A percentile compares a stretch with the other conserved stretches of the same genome.
phyloP scores from a whole-genome alignment of 2,888 invertebrate species.

The Tigriopus californicus region DNA sequence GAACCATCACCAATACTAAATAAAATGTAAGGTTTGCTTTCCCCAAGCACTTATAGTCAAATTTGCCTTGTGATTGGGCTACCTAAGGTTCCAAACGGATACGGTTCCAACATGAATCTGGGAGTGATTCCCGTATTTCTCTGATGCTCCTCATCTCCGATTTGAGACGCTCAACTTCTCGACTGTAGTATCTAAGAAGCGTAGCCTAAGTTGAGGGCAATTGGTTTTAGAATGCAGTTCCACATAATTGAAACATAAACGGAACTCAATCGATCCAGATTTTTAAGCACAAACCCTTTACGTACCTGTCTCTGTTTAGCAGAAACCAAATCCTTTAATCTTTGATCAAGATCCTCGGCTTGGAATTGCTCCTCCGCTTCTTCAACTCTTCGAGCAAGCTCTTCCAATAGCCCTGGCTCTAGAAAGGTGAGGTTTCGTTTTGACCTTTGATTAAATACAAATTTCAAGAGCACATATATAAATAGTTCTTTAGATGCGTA shows the following conservation, averaged over 20 bases:
- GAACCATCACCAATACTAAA: too few relatives aligned
- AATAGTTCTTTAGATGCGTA: too few relatives aligned
- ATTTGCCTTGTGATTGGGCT: background rate
- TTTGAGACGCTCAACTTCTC: background rate
- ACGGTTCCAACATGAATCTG: slow-evolving; percentile 13
- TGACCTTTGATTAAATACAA: background rate
- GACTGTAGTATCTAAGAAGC: background rate
- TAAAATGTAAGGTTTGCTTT: too few relatives aligned
- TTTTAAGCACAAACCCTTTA: background rate
- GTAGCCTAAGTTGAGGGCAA: background rate
- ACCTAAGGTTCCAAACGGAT: slow-evolving; percentile 15
- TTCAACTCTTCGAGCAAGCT: slow-evolving; percentile 42
- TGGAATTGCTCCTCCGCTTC: slow-evolving; percentile 49
- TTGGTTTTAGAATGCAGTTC: too few relatives aligned
- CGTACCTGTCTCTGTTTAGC: slow-evolving; percentile 42
- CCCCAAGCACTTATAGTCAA: too few relatives aligned
- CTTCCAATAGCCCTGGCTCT: slow-evolving; percentile 28
- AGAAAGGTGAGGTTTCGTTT: background rate
- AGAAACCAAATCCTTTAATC: slow-evolving; percentile 49
- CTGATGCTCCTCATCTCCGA: slow-evolving; percentile 6
- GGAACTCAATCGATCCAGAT: too few relatives aligned
- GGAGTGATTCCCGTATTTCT: slow-evolving; percentile 8
- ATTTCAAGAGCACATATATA: too few relatives aligned
- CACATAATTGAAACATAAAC: too few relatives aligned
- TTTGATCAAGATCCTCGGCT: slow-evolving; percentile 51